A percentile compares a stretch with the other conserved stretches of the same genome.
phyloP scores from a whole-genome alignment of 2,888 invertebrate genomes.

The Hirtodrosophila confusa region DNA sequence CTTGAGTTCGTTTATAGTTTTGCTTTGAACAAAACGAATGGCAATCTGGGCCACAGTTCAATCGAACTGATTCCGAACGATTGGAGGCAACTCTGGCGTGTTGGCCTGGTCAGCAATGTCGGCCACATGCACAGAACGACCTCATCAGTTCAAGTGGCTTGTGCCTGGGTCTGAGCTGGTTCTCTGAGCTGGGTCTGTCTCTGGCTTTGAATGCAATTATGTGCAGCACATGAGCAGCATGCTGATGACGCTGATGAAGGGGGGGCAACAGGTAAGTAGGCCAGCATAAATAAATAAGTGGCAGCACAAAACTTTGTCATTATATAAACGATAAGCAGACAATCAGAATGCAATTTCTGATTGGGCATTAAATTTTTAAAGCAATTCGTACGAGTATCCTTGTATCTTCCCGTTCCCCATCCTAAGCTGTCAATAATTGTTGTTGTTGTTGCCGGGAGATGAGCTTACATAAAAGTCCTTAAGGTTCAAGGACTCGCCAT shows the following conservation, averaged over 20 bases:
- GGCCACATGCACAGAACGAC: slow-evolving; percentile 47
- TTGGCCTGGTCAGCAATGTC: slow-evolving; percentile 48
- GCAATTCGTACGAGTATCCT: not conserved
- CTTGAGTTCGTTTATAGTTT: too few relatives aligned
- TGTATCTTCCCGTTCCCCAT: too few relatives aligned
- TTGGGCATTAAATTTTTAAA: slow-evolving; percentile 46
- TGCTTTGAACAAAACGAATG: too few relatives aligned
- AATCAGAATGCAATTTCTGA: slow-evolving; percentile 36
- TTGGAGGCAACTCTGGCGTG: too few relatives aligned
- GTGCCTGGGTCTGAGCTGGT: not conserved
- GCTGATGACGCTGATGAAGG: slow-evolving; percentile 40
- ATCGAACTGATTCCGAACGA: too few relatives aligned
- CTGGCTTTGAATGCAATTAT: slow-evolving; percentile 76
- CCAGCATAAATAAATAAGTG: slow-evolving; percentile 46
- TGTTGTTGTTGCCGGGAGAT: not conserved
- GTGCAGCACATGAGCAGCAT: slow-evolving; percentile 68
- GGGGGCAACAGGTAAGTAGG: slow-evolving; percentile 52
- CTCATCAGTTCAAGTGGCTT: slow-evolving; percentile 46
- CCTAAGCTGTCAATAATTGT: slow-evolving; percentile 31
- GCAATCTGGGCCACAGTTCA: too few relatives aligned
- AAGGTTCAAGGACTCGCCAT: slow-evolving; percentile 72
- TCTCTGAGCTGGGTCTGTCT: not conserved
- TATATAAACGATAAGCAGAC: slow-evolving; percentile 17
- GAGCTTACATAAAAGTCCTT: slow-evolving; percentile 47
- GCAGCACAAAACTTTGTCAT: slow-evolving; percentile 17